Conservation (phyloP, 2,797 vertebrate genomes). For the Phoxinus dragarum region DNA sequence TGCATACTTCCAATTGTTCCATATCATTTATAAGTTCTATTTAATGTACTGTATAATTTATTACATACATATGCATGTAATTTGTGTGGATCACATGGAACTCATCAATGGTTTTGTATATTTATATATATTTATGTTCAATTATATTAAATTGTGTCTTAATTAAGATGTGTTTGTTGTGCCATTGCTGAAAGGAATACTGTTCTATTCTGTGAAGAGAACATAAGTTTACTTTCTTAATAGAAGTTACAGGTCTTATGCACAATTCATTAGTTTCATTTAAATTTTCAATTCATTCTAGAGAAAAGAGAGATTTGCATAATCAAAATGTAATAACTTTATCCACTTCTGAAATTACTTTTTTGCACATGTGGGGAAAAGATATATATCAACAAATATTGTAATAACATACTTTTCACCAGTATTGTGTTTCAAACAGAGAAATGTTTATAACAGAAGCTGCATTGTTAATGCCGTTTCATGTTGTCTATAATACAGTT, state of each 20-base stretch:
- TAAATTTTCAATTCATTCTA: too few relatives aligned
- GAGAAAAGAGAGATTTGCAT: neutral
- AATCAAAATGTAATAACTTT: neutral
- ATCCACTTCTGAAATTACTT: neutral
- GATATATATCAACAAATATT: neutral
- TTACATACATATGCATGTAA: neutral
- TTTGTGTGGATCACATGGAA: neutral
- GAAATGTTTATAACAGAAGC: neutral
- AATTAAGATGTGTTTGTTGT: neutral
- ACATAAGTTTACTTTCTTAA: neutral
- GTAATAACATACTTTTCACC: neutral
- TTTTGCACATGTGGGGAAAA: neutral
- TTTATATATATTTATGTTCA: conserved; percentile 6
- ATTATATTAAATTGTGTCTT: conserved; percentile 21
- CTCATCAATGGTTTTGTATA: neutral
- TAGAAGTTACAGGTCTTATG: neutral
- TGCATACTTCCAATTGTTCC: neutral
- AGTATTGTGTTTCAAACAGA: neutral
- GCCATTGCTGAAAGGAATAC: neutral
- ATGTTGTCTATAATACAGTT: neutral
- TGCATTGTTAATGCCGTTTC: neutral
- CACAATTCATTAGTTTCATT: neutral
- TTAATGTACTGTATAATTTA: neutral
- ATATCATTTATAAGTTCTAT: neutral
- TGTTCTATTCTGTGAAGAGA: neutral